Evolutionary conservation across 2,113 vertebrate genomes (phyloP).

Genomic region (Nothoprocta pentlandii): DNA sequence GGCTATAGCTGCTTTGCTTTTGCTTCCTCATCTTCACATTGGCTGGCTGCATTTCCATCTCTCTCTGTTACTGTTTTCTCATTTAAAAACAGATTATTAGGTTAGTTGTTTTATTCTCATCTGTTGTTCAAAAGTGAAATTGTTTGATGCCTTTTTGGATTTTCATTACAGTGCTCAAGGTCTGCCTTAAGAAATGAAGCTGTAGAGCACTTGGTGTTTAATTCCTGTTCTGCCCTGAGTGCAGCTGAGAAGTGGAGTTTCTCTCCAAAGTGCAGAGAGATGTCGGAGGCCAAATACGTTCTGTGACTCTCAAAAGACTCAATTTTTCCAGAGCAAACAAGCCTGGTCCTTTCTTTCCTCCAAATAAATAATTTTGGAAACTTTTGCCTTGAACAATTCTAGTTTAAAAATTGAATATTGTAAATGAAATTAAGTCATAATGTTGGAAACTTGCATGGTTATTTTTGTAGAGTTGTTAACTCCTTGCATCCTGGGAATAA

Average conservation of each 20-base stretch:
- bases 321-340: neutral
- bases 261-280: neutral
- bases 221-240: neutral
- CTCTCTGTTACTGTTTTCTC: neutral
- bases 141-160: neutral
- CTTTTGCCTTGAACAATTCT: neutral
- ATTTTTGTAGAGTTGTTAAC: neutral
- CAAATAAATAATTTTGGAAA: neutral
- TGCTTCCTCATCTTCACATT: neutral
- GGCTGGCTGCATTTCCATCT: neutral
- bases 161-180: neutral
- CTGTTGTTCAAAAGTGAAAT: neutral
- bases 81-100: neutral
- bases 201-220: neutral
- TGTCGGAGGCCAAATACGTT: neutral
- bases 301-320: neutral
- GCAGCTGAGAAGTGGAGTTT: neutral
- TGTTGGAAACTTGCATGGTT: neutral
- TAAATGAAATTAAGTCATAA: neutral
- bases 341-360: neutral
- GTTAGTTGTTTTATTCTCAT: neutral
- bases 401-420: neutral
- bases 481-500: neutral
- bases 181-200: neutral
- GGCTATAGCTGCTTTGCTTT: neutral